Evolutionary conservation across 2,113 vertebrate genomes (phyloP).

Genomic region (Centropus unirufus): DNA sequence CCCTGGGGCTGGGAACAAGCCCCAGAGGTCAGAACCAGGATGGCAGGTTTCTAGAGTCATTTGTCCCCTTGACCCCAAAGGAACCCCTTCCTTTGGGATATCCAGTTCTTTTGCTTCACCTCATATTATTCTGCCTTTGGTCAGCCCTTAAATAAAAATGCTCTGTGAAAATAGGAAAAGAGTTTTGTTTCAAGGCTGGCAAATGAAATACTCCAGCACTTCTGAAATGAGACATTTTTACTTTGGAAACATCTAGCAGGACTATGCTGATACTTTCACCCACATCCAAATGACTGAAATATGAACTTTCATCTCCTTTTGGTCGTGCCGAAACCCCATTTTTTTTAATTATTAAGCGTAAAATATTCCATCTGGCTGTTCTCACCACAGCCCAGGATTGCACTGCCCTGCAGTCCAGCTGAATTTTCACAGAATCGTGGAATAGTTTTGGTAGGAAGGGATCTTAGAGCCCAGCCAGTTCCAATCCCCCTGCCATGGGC

Average conservation of each 20-base stretch:
- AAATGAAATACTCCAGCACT: constrained; percentile 27
- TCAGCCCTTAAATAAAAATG: background rate
- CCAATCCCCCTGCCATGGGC: too few relatives aligned
- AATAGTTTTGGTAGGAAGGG: too few relatives aligned
- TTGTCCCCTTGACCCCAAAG: background rate
- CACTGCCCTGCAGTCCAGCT: background rate
- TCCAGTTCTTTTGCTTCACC: background rate
- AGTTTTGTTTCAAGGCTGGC: constrained; percentile 44
- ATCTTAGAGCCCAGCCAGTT: too few relatives aligned
- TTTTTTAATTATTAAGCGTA: background rate
- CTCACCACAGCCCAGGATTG: background rate
- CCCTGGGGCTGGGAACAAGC: background rate
- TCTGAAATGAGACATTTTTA: constrained; percentile 35
- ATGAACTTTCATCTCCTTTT: constrained; percentile 42
- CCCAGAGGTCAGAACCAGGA: background rate
- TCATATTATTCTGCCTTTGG: background rate
- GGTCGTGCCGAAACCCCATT: background rate
- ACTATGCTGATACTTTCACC: constrained; percentile 12
- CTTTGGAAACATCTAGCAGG: constrained; percentile 33
- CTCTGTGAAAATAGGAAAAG: constrained; percentile 1
- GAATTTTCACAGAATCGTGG: background rate
- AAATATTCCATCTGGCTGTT: constrained; percentile 27
- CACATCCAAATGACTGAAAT: constrained; percentile 9
- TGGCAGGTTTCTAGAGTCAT: background rate
- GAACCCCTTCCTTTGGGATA: background rate